These are phyloP conservation scores for Epinotia brunnichana DNA, from an alignment of 2,888 invertebrate genomes.

Conservation along the genomic window DNA sequence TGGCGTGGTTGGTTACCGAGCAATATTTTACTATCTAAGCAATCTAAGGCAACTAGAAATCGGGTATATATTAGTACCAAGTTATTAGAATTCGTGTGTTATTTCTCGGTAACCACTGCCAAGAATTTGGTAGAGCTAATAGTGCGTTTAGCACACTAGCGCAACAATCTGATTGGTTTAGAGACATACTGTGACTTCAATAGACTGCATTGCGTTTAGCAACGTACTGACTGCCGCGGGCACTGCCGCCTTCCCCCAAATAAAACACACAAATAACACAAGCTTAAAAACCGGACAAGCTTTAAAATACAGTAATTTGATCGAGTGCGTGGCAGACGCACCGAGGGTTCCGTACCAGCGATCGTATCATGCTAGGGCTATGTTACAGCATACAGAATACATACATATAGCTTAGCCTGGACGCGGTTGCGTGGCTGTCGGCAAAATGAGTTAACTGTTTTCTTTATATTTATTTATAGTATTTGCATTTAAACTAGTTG, in stretches of 20 bases:
- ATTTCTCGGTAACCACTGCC: constrained; percentile 74
- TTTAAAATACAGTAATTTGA: constrained; percentile 25
- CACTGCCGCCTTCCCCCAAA: constrained; percentile 87
- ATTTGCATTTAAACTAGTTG: constrained; percentile 2
- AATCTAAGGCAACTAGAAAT: constrained; percentile 14
- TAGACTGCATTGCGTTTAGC: constrained; percentile 88
- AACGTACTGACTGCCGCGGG: constrained; percentile 90
- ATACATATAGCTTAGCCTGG: constrained; percentile 30
- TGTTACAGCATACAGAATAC: constrained; percentile 22
- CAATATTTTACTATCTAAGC: constrained; percentile 55
- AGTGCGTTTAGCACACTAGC: constrained; percentile 83
- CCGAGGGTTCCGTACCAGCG: constrained; percentile 40
- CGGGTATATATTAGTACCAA: constrained; percentile 19
- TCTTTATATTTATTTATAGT: not conserved
- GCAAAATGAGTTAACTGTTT: constrained; percentile 27
- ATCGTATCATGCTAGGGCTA: constrained; percentile 20
- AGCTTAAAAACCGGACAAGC: constrained; percentile 61
- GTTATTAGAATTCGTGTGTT: constrained; percentile 44
- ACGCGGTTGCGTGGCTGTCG: constrained; percentile 30
- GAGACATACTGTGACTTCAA: constrained; percentile 82
- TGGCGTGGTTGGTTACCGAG: constrained; percentile 69
- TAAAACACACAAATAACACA: constrained; percentile 79
- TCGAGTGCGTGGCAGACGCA: constrained; percentile 27
- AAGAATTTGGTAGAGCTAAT: constrained; percentile 64
- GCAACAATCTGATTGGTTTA: constrained; percentile 79